Base-by-base conservation (phyloP, 2,888 invertebrate species). In the Blastobasis lacticolella region DNA sequence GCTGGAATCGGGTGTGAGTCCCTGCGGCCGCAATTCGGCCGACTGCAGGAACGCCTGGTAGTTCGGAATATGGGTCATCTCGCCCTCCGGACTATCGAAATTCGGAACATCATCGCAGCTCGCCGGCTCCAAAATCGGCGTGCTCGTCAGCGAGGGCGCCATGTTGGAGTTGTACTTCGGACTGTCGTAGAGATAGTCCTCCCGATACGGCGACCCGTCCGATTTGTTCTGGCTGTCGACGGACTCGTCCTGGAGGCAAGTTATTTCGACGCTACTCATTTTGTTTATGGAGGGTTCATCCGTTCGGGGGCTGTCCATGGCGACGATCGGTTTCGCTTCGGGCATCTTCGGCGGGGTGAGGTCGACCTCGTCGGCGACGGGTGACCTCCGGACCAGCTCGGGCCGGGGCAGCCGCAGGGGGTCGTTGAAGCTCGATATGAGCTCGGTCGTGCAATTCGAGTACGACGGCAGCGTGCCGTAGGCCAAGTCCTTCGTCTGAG, bases 211-310 rank as follows among this genome's bases (percentile, higher is more conserved):
- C 49, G 64, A 60, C 45, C 52, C 64, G 42, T 69, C 67, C 0
- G 60, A 57, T 54, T 63, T 67, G 48, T 69, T 64, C 4, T 58
- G 60, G 49, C 57, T 60, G 10, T 73, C 73, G 4, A 71, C 42
- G 9, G 40, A 57, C 57, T 73, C 63, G 42, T 85, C 81, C 54
- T 74, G 66, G 4, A 86, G 64, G 51, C 79, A 86, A 36, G 75
- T 66, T 56, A 86, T 73, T 45, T 88, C 87, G 6, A 87, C 67
- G 56, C 86, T 88, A 38, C 87, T 83, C 74, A 86, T 79, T 64
- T 77, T 84, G 23, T 76, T 78, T 1, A 84, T 50, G 36, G 59
- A 56, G 5, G 78, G 78, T 40, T 77, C 70, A 1, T 57, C 58
- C 41, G 78, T 55, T 43, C 69, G 64, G 4, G 82, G 85, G 50